Conservation (phyloP, 2,888 invertebrate species). For the Conistra vaccinii region DNA sequence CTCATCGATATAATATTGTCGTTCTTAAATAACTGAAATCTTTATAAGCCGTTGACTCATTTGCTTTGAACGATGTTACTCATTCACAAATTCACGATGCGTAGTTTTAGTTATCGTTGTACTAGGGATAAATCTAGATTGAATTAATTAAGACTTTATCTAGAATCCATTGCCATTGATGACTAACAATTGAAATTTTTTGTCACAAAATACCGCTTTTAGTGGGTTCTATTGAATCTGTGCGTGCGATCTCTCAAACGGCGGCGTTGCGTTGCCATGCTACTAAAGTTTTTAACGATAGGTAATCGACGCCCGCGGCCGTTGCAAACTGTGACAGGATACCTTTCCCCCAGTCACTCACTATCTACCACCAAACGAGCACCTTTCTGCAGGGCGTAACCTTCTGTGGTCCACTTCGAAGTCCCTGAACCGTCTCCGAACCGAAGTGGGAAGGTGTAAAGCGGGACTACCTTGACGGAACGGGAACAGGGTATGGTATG, state of each 20-base stretch:
- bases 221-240: not conserved
- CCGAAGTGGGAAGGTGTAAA: no score
- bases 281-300: no score
- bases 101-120: not conserved
- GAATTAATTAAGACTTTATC: constrained; percentile 9
- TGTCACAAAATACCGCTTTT: not conserved
- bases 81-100: constrained; percentile 12
- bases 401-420: no score
- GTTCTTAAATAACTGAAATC: not conserved
- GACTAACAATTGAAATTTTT: not conserved
- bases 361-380: no score
- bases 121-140: constrained; percentile 8
- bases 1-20: not conserved
- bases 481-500: no score
- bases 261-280: no score
- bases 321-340: no score
- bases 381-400: no score
- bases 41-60: constrained; percentile 5
- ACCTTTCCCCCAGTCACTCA: no score
- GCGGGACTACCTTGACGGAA: no score
- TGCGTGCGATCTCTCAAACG: not conserved
- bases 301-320: no score
- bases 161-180: constrained; percentile 3
- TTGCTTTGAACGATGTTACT: not conserved
- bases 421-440: no score